phyloP scores from a whole-genome alignment of 2,888 invertebrate species.

The Gortyna flavago region DNA sequence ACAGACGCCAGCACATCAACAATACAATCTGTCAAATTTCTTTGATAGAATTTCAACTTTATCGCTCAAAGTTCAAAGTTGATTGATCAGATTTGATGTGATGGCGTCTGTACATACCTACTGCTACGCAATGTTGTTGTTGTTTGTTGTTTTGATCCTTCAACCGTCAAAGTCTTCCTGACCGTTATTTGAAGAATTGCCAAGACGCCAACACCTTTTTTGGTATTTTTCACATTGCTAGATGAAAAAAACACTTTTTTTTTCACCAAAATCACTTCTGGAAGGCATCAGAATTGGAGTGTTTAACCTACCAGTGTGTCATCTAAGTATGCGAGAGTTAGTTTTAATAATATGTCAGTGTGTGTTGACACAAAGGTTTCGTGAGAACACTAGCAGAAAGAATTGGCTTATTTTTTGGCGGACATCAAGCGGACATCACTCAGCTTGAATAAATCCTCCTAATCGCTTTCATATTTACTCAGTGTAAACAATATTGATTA shows the following conservation, averaged over 20 bases:
- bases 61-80: no score
- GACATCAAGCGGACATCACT: neutral
- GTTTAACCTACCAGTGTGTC: neutral
- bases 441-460: neutral
- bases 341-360: neutral
- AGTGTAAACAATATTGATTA: neutral
- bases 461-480: neutral
- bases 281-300: neutral
- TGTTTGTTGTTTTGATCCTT: slow-evolving; percentile 39
- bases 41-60: no score
- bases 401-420: neutral
- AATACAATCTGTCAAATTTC: no score
- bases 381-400: no score
- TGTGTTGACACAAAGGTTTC: neutral
- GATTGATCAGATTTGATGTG: no score
- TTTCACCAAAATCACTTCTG: neutral
- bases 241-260: neutral
- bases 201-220: slow-evolving; percentile 25
- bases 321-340: neutral
- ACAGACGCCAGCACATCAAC: no score
- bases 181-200: slow-evolving; percentile 40
- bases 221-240: neutral
- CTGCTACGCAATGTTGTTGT: slow-evolving; percentile 18
- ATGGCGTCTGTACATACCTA: no score
- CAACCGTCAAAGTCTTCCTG: slow-evolving; percentile 22